Conservation (phyloP, 2,888 invertebrate genomes). For the Scrobipalpa atriplicella region DNA sequence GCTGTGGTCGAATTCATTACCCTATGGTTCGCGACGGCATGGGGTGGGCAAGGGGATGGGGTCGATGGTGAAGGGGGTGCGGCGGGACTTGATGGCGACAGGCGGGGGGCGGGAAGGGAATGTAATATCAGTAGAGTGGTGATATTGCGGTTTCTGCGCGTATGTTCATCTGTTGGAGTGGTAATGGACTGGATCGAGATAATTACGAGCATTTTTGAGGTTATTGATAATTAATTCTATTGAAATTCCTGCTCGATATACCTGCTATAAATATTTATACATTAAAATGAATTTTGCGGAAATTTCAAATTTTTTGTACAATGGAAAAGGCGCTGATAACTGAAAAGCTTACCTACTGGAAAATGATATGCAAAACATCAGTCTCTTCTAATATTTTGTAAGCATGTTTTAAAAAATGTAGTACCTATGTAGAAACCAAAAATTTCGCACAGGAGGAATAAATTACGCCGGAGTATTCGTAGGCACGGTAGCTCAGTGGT, state of each 20-base stretch:
- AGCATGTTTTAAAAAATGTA: too few species aligned
- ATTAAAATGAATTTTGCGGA: background rate
- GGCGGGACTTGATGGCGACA: conserved; percentile 41
- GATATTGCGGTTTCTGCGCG: conserved; percentile 76
- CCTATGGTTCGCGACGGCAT: conserved; percentile 60
- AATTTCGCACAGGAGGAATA: too few species aligned
- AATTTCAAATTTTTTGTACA: too few species aligned
- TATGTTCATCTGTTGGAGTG: conserved; percentile 54
- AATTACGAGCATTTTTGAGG: conserved; percentile 26
- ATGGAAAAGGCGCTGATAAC: too few species aligned
- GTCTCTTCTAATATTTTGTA: too few species aligned
- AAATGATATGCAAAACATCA: too few species aligned
- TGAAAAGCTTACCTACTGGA: too few species aligned
- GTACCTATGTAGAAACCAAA: too few species aligned
- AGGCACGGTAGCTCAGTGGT: too few species aligned
- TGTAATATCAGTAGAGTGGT: conserved; percentile 77
- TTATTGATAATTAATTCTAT: conserved; percentile 19
- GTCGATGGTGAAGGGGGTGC: conserved; percentile 47
- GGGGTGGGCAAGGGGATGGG: conserved; percentile 42
- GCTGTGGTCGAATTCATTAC: conserved; percentile 74
- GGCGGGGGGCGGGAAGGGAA: conserved; percentile 58
- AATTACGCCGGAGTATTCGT: too few species aligned
- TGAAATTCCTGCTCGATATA: background rate
- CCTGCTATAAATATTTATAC: background rate
- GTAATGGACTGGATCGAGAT: conserved; percentile 33